Evolutionary conservation across 2,113 vertebrate genomes (phyloP).

Genomic region (Aegotheles bennettii): DNA sequence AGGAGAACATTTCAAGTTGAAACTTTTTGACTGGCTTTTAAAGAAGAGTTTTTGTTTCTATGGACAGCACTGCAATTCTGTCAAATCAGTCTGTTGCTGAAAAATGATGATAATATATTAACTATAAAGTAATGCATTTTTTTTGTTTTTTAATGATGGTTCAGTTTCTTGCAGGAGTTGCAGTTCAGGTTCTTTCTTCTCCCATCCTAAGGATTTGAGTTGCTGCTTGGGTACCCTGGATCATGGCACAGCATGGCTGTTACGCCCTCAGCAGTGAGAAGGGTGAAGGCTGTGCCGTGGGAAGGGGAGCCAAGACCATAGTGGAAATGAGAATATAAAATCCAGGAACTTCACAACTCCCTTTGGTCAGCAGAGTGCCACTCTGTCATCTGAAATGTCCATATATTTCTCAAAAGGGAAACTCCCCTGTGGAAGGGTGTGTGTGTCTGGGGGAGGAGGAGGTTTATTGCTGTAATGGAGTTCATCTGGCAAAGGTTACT

Average conservation of each 20-base stretch:
- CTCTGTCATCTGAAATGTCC: not conserved
- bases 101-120: not conserved
- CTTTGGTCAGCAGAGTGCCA: not conserved
- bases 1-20: not conserved
- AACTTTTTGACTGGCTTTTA: not conserved
- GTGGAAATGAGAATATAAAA: not conserved
- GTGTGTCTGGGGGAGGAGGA: not conserved
- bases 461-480: not conserved
- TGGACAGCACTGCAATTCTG: not conserved
- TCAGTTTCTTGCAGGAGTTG: not conserved
- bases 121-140: not conserved
- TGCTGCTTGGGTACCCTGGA: not conserved
- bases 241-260: not conserved
- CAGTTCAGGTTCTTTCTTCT: not conserved
- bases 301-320: rapidly evolving
- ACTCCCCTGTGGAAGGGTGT: not conserved
- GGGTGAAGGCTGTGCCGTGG: not conserved
- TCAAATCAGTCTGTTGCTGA: not conserved
- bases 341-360: not conserved
- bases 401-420: not conserved
- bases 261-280: not conserved
- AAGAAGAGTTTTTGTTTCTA: not conserved
- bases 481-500: not conserved
- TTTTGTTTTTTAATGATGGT: not conserved
- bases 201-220: not conserved